Evolutionary conservation across 2,113 vertebrate species (phyloP).

Genomic region (Machaerirhynchus nigripectus): DNA sequence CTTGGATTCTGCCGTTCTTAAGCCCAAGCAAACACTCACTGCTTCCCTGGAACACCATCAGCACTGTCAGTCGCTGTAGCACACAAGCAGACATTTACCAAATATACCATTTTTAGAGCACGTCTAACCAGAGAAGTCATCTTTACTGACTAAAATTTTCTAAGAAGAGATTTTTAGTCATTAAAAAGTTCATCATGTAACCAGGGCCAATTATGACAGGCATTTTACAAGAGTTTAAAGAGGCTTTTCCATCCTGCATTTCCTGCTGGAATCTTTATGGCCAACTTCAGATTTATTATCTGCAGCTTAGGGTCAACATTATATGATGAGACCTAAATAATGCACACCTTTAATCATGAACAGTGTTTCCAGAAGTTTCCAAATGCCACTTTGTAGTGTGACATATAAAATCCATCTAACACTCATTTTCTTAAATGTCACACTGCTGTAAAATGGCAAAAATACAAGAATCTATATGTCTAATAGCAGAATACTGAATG

Average conservation of each 20-base stretch:
- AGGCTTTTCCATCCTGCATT: slow-evolving; percentile 8
- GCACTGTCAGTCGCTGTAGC: not conserved
- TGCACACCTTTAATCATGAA: not conserved
- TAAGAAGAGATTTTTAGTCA: slow-evolving; percentile 25
- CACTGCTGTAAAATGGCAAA: not conserved
- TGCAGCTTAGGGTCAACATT: slow-evolving; percentile 39
- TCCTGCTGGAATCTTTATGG: slow-evolving; percentile 45
- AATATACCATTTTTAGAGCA: slow-evolving; percentile 33
- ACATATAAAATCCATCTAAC: slow-evolving; percentile 16
- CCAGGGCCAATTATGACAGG: slow-evolving; percentile 5
- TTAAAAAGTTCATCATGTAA: slow-evolving; percentile 23
- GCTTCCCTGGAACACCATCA: not conserved
- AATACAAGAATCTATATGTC: not conserved
- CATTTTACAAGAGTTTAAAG: slow-evolving; percentile 25
- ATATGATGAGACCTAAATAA: slow-evolving; percentile 33
- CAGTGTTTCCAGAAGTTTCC: not conserved
- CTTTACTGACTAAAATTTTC: not conserved
- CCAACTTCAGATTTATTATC: slow-evolving; percentile 18
- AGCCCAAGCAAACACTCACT: not conserved
- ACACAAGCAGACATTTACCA: not conserved
- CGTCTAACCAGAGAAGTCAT: not conserved
- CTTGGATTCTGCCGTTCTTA: not conserved
- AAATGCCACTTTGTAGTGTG: not conserved
- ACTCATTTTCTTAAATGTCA: slow-evolving; percentile 1
- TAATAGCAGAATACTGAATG: not conserved